Evolutionary conservation across 2,797 vertebrate species (phyloP).

Genomic region (Centroberyx gerrardi): DNA sequence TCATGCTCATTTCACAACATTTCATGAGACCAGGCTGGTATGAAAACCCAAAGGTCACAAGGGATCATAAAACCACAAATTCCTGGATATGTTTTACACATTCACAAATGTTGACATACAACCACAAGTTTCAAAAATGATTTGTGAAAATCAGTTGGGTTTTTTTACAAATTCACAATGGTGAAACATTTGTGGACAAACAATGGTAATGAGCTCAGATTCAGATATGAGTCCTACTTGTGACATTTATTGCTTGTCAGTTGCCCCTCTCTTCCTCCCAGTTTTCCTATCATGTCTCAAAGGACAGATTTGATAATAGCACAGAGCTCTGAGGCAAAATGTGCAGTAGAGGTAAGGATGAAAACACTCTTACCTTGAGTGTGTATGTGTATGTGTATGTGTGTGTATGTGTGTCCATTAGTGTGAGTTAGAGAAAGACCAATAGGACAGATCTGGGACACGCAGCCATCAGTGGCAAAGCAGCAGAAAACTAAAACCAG

Average conservation of each 20-base stretch:
- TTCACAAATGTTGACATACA: too few species aligned
- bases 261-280: conserved; percentile 3
- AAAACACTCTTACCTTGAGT: conserved; percentile 2
- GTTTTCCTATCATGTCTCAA: conserved; percentile 10
- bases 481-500: conserved; percentile 69
- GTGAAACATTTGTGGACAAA: too few species aligned
- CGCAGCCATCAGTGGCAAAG: conserved; percentile 54
- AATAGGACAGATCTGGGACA: conserved; percentile 79
- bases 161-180: too few species aligned
- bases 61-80: too few species aligned
- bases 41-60: too few species aligned
- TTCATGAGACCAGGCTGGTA: too few species aligned
- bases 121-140: too few species aligned
- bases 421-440: conserved; percentile 44
- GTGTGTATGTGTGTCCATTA: conserved; percentile 40
- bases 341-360: conserved; percentile 16
- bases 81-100: too few species aligned
- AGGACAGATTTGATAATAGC: conserved; percentile 43
- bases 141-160: too few species aligned
- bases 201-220: too few species aligned
- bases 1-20: too few species aligned
- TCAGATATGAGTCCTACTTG: background rate
- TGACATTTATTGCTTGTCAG: conserved; percentile 7
- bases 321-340: background rate
- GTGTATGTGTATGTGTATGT: conserved; percentile 1